Base-by-base conservation (phyloP, 2,888 invertebrate genomes). In the Tetanocera ferruginea region DNA sequence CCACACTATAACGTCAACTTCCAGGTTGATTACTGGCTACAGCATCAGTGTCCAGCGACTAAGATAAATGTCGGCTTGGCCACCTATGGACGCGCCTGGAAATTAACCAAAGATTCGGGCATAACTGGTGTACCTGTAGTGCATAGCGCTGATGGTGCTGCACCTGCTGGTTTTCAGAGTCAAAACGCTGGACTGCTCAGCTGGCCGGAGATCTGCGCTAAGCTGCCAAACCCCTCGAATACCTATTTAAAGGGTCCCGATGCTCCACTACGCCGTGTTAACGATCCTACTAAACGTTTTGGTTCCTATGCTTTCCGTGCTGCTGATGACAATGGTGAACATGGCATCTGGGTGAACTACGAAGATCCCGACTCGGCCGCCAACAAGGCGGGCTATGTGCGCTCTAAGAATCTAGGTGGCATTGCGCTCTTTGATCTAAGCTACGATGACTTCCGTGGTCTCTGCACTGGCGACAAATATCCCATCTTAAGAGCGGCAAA, bases 311-410 rank as follows among this genome's bases (percentile, higher is more conserved):
- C 95, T 0, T 96, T 92, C 91, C 93, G 94, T 76, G 93, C 95
- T 37, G 92, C 93, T 57, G 93, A 92, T 1, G 92, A 92, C 9
- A 91, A 92, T 17, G 95, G 95, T 3, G 92, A 93, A 11, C 92
- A 92, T 8, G 96, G 96, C 8, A 89, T 95, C 11, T 96, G 96
- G 96, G 93, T 95, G 6, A 93, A 94, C 79, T 96, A 94, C 86
- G 96, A 96, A 84, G 95, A 96, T 86, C 93, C 94, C 0, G 95
- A 95, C 81, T 94, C 95, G 0, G 95, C 94, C 60, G 94, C 94
- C 34, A 93, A 94, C 85, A 96, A 96, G 87, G 95, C 95, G 0
- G 89, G 91, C 11, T 96, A 94, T 85, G 94, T 90, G 31, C 91
- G 94, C 81, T 92, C 93, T 0, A 95, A 94, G 87, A 93, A 93